Conservation (phyloP, 2,113 vertebrate genomes). For the Mustela nigripes region DNA sequence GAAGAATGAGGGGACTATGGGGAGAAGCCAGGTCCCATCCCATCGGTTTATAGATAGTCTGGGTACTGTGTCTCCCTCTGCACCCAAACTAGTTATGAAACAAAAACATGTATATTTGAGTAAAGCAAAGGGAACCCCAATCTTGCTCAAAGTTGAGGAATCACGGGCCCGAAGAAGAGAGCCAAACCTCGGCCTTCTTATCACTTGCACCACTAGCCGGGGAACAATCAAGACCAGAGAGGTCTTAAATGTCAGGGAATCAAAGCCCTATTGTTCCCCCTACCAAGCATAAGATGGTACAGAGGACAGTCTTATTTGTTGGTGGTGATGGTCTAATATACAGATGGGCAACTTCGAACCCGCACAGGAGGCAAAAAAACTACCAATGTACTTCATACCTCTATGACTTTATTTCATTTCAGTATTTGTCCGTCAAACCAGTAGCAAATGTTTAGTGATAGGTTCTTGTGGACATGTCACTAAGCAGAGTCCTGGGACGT, state of each 20-base stretch:
- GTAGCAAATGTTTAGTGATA: neutral
- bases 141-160: neutral
- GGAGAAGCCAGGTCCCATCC: neutral
- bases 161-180: neutral
- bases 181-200: neutral
- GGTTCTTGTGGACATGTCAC: neutral
- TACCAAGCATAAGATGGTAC: neutral
- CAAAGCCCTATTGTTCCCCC: neutral
- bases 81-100: neutral
- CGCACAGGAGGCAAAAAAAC: neutral
- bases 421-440: neutral
- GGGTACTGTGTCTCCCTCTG: neutral
- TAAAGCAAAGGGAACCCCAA: neutral
- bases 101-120: neutral
- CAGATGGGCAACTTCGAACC: neutral
- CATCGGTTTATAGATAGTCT: neutral
- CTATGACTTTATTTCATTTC: neutral
- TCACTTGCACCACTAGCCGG: neutral
- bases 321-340: neutral
- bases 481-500: neutral
- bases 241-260: neutral
- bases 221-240: neutral
- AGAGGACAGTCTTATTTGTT: neutral
- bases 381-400: neutral
- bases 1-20: neutral